A percentile compares a stretch with the other conserved stretches of the same genome.
phyloP scores from a whole-genome alignment of 53 echinoderm and acorn worm genomes.

The Echinarachnius parma region DNA sequence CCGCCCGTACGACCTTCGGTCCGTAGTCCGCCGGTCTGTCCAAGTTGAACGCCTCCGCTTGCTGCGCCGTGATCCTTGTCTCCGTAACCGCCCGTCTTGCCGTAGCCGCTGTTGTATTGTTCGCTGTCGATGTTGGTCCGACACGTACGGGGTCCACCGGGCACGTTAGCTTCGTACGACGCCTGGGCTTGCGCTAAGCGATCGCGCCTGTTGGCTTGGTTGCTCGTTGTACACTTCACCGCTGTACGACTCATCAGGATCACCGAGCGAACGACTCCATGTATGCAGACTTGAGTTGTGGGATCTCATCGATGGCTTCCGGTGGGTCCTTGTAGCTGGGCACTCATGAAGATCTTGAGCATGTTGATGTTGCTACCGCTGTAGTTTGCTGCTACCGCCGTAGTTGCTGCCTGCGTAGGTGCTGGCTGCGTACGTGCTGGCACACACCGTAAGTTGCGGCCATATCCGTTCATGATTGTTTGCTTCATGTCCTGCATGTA shows the following conservation, averaged over 20 bases:
- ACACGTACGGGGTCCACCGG: slow-evolving; percentile 5
- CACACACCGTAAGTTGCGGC: not conserved
- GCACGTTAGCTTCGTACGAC: slow-evolving; percentile 40
- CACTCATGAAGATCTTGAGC: too few relatives aligned
- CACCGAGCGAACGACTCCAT: slow-evolving; percentile 5
- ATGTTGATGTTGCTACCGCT: slow-evolving; percentile 16
- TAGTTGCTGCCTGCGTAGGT: slow-evolving; percentile 31
- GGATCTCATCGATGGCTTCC: slow-evolving; percentile 22
- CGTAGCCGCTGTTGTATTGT: not conserved
- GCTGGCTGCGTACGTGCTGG: slow-evolving; percentile 9
- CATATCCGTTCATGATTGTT: too few relatives aligned
- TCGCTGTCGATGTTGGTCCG: slow-evolving; percentile 30
- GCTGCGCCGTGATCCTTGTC: not conserved
- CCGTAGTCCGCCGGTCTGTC: slow-evolving; percentile 5
- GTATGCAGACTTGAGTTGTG: slow-evolving; percentile 14
- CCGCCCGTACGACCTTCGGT: not conserved
- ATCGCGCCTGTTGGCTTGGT: slow-evolving; percentile 13
- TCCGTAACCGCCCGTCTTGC: slow-evolving; percentile 10
- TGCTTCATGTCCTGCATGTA: slow-evolving; percentile 47
- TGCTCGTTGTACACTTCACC: too few relatives aligned
- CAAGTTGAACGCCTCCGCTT: not conserved
- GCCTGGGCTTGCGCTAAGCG: slow-evolving; percentile 18
- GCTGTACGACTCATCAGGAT: not conserved
- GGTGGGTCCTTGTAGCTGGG: slow-evolving; percentile 2
- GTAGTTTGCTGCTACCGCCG: slow-evolving; percentile 27